These are phyloP conservation scores for Argyra leucocephala DNA, from an alignment of 2,888 invertebrate species.

Conservation along the genomic window DNA sequence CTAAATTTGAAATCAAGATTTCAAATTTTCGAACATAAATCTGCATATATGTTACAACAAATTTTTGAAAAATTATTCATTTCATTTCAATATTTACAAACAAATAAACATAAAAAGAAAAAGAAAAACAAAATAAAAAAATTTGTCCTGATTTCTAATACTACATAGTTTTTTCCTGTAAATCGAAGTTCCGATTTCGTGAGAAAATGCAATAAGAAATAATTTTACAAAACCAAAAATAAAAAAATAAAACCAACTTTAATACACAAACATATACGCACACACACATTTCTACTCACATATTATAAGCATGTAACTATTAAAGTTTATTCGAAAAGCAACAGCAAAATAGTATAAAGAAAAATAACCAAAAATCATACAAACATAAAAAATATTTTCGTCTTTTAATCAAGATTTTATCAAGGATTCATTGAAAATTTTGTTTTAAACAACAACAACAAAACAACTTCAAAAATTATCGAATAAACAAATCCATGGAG, in stretches of 20 bases:
- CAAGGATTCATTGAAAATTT: neutral
- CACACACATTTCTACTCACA: neutral
- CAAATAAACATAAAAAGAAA: too few species aligned
- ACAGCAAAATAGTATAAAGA: too few species aligned
- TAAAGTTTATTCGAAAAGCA: too few species aligned
- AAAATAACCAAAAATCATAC: neutral
- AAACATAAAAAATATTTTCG: neutral
- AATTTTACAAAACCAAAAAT: neutral
- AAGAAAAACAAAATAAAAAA: neutral
- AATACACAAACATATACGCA: neutral
- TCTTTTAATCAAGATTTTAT: neutral
- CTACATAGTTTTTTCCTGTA: neutral
- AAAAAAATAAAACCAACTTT: neutral
- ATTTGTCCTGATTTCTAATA: slow-evolving; percentile 3
- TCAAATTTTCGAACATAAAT: too few species aligned
- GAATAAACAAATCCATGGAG: neutral
- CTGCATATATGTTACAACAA: neutral
- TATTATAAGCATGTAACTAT: neutral
- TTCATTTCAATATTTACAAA: too few species aligned
- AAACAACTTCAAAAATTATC: neutral
- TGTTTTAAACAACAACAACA: neutral
- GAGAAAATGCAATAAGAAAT: neutral
- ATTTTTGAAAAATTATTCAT: too few species aligned
- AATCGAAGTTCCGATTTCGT: neutral
- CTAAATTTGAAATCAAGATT: too few species aligned